Conservation (phyloP, 1,140 invertebrate genomes). For the Monomorium pharaonis region DNA sequence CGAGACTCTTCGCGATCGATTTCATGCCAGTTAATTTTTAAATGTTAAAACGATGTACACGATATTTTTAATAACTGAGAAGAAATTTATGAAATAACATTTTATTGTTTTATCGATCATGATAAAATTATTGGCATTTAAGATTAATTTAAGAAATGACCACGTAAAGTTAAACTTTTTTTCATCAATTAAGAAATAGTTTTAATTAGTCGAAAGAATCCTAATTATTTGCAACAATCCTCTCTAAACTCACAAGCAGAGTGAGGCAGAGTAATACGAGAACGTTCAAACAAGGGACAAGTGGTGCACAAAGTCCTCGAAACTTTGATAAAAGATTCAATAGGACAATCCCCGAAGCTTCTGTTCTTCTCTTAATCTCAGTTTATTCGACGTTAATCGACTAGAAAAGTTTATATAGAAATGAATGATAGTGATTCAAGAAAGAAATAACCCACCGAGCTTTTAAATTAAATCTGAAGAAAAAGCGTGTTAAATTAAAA, state of each 20-base stretch:
- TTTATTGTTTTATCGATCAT: background rate
- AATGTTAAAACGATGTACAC: background rate
- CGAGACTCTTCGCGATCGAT: slow-evolving; percentile 7
- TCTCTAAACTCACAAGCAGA: background rate
- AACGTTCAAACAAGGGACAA: slow-evolving; percentile 40
- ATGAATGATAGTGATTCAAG: slow-evolving; percentile 36
- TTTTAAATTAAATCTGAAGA: slow-evolving; percentile 18
- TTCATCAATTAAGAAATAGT: background rate
- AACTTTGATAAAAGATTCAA: slow-evolving; percentile 60
- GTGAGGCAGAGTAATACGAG: background rate
- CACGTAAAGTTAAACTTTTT: background rate
- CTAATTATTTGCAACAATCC: slow-evolving; percentile 30
- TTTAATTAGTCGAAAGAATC: slow-evolving; percentile 17
- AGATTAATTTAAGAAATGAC: slow-evolving; percentile 12
- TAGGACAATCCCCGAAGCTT: slow-evolving; percentile 45
- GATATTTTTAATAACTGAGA: background rate
- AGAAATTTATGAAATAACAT: background rate
- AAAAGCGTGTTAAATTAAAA: background rate
- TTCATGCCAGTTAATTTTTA: slow-evolving; percentile 7
- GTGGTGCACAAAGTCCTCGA: slow-evolving; percentile 35
- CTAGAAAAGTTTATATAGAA: slow-evolving; percentile 52
- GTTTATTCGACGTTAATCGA: slow-evolving; percentile 54
- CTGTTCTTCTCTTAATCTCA: slow-evolving; percentile 51
- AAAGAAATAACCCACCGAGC: background rate
- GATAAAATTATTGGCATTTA: background rate